Base-by-base conservation (phyloP, 2,888 invertebrate genomes). In the Colletes collaris region DNA sequence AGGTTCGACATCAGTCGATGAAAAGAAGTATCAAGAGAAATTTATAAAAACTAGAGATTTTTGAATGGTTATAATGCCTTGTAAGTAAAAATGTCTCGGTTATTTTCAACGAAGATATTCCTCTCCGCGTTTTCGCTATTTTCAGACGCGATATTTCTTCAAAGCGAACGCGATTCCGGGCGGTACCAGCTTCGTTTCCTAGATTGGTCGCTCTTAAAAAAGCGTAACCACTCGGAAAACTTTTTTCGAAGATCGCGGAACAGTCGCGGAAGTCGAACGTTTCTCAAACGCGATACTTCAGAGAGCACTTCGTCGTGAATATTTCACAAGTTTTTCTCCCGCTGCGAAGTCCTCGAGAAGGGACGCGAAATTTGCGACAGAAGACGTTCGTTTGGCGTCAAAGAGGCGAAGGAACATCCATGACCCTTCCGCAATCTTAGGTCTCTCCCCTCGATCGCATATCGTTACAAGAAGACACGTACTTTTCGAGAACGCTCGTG, bases 281-380 rank as follows among this genome's bases (percentile, higher is more conserved):
- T 66, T 62, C 27, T 27, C 65, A 35, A 70, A 52, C 40, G 52
- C 58, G 66, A 56, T 37, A 67, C 67, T 71, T 77, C 58, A 77
- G 77, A 3, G 64, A 46, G 46, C 59, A 58, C 76, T 71, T 81
- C 63, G 67, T 76, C 67, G 81, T 64, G 81, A 81, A 81, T 81
- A 76, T 81, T 81, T 71, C 64, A 68, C 63, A 52, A 71, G 76
- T 75, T 40, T 76, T 68, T 60, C 27, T 35, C 66, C 64, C 76
- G 53, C 56, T 11, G 64, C 52, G 37, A 13, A 62, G 46, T 27
- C 27, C 46, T 49, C 46, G 62, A 19, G 27, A 7, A 44, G 16
- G 10, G 59, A 46, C 4, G 60, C 46, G 6, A 37, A 49, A 46
- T 46, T 62, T 16, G 44, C 11, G 16, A 13, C 27, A 62, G 1